A percentile compares a stretch with the other conserved stretches of the same genome.
These are phyloP conservation scores for Sepioteuthis lessoniana DNA, from an alignment of 2,888 invertebrate genomes.

Conservation along the genomic window DNA sequence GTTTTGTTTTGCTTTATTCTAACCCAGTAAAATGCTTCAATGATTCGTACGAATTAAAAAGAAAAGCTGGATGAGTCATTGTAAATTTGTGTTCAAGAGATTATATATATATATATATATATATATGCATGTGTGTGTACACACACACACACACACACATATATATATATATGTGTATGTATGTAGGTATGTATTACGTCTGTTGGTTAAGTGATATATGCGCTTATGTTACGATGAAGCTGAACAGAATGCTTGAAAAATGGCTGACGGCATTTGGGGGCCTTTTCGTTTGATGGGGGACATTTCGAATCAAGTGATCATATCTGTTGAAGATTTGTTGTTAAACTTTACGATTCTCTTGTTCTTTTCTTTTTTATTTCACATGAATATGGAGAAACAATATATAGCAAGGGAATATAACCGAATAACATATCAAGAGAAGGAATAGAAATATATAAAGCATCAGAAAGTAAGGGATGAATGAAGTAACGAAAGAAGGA, in stretches of 20 bases:
- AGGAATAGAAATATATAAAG: too few species aligned
- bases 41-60: neutral
- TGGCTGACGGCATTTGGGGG: neutral
- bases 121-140: too few species aligned
- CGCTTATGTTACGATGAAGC: neutral
- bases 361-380: neutral
- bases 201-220: neutral
- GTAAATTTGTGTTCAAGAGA: neutral
- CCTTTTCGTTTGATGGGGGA: neutral
- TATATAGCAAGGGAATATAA: neutral
- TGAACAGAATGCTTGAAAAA: neutral
- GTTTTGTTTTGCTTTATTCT: neutral
- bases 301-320: neutral
- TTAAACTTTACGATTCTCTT: neutral
- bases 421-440: neutral
- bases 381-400: neutral
- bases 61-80: neutral
- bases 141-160: too few species aligned
- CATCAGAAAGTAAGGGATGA: too few species aligned
- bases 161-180: too few species aligned
- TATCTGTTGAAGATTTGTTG: neutral
- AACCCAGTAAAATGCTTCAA: neutral
- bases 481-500: too few species aligned
- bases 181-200: neutral
- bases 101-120: neutral